Percentiles rank a stretch among this genome's conserved stretches.
phyloP scores from a whole-genome alignment of 1,140 invertebrate species.

The Hyposmocoma kahamanoa region DNA sequence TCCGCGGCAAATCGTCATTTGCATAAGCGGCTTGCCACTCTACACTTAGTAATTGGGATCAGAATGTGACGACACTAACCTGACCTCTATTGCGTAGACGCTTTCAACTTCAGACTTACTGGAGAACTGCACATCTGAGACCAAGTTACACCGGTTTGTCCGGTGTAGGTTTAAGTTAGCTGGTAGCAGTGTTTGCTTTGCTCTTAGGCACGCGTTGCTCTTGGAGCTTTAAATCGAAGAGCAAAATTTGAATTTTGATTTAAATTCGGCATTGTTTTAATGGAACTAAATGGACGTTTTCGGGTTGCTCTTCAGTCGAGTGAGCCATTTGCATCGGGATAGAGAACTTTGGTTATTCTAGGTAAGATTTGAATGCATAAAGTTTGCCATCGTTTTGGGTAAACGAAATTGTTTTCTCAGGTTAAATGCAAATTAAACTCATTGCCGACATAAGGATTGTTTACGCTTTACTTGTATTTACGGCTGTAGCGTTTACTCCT shows the following conservation, averaged over 20 bases:
- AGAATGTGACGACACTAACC: slow-evolving; percentile 40
- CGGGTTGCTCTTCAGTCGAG: slow-evolving; percentile 31
- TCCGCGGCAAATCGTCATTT: slow-evolving; percentile 68
- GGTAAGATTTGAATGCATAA: too few relatives aligned
- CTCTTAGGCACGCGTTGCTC: slow-evolving; percentile 61
- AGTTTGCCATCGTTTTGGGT: too few relatives aligned
- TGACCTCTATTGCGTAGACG: slow-evolving; percentile 21
- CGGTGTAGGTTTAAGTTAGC: slow-evolving; percentile 49
- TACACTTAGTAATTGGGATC: slow-evolving; percentile 68
- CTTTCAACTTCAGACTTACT: background rate
- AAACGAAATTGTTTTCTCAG: too few relatives aligned
- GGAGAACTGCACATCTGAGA: slow-evolving; percentile 13
- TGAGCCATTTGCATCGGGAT: slow-evolving; percentile 25
- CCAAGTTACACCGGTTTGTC: slow-evolving; percentile 34
- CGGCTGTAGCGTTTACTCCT: too few relatives aligned
- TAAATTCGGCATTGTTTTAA: slow-evolving; percentile 65
- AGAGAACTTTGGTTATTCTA: too few relatives aligned
- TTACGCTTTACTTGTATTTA: too few relatives aligned
- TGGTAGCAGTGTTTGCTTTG: slow-evolving; percentile 53
- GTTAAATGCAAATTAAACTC: too few relatives aligned
- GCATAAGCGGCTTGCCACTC: slow-evolving; percentile 68
- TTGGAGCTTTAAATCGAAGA: slow-evolving; percentile 65
- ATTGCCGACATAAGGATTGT: too few relatives aligned
- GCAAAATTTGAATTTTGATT: slow-evolving; percentile 65
- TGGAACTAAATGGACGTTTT: slow-evolving; percentile 42